These are phyloP conservation scores for Drosophila subobscura DNA, from an alignment of 1,140 invertebrate species.

Conservation along the genomic window DNA sequence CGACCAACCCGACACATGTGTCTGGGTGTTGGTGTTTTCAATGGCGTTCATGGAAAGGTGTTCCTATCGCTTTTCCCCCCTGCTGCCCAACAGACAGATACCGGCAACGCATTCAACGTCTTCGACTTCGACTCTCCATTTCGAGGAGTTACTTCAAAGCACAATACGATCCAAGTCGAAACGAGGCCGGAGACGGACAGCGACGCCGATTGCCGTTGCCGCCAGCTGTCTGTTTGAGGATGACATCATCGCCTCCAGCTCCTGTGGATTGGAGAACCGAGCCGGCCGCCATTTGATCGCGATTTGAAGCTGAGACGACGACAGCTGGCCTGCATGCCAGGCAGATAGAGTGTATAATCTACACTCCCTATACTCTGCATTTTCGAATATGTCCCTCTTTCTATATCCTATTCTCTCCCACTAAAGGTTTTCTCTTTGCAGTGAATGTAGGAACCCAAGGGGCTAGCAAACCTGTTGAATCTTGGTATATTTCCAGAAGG, in stretches of 20 bases:
- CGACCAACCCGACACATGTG: no score
- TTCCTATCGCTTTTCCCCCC: slow-evolving; percentile 42
- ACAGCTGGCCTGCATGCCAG: slow-evolving; percentile 32
- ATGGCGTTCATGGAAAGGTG: slow-evolving; percentile 34
- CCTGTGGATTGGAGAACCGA: slow-evolving; percentile 31
- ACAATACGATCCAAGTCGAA: slow-evolving; percentile 16
- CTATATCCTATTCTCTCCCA: no score
- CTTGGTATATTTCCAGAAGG: slow-evolving; percentile 4
- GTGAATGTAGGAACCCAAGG: no score
- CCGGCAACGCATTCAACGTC: slow-evolving; percentile 21
- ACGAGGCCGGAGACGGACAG: background rate
- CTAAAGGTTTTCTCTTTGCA: no score
- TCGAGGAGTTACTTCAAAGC: slow-evolving; percentile 29
- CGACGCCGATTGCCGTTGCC: background rate
- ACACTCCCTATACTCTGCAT: background rate
- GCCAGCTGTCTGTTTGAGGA: slow-evolving; percentile 22
- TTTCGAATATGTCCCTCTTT: no score
- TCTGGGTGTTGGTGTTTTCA: slow-evolving; percentile 34
- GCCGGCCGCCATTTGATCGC: slow-evolving; percentile 34
- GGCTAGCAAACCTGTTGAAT: no score
- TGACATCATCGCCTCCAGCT: slow-evolving; percentile 41
- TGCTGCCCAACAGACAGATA: slow-evolving; percentile 4
- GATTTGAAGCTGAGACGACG: slow-evolving; percentile 27
- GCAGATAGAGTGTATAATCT: slow-evolving; percentile 14
- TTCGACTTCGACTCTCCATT: background rate